Evolutionary conservation across 2,888 invertebrate species (phyloP), one percentile per base, ranked within the genome.

Genomic region (Emmelina monodactyla): DNA sequence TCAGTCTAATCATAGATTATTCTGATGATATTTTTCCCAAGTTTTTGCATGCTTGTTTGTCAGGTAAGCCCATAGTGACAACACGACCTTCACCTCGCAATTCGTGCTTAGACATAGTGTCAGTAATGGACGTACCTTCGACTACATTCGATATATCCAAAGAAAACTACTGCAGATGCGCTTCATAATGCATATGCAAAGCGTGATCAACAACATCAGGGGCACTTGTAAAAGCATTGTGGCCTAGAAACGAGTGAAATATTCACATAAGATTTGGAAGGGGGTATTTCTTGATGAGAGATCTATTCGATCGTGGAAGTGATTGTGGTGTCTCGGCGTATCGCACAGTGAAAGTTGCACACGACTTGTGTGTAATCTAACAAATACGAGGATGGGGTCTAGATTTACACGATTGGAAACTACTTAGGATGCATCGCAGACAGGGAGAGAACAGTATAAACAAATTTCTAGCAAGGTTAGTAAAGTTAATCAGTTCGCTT

Each of bases 151-250:
- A 72, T 80, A 80, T 63, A 82, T 82, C 81, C 81, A 82, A 73
- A 80, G 80, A 78, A 82, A 78, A 80, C 79, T 82, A 82, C 79
- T 79, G 81, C 81, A 82, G 64, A 82, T 81, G 76, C 80, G 79
- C 81, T 81, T 82, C 80, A 82, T 79, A 64, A 82, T 80, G 81
- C 79, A 81, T 67, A 82, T 81, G 81, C 81, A 82, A 82, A 82
- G 81, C 76, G 80, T 81, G 79, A 82, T 70, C 78, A 81, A 80
- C 79, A 80, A 80, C 80, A 80, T 80, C 81, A 80, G 75, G 69
- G 80, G 80, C 68, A 80, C 69, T 79, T 80, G 75, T 67, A 80
- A 78, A 72, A 81, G 69, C 69, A 68, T 79, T 81, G 75, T 59
- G 64, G 81, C 81, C 81, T 81, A 80, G 75, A 79, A 79, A 80